A percentile compares a stretch with the other conserved stretches of the same genome.
phyloP scores from a whole-genome alignment of 2,113 vertebrate species.

The Clarias macrocephalus region DNA sequence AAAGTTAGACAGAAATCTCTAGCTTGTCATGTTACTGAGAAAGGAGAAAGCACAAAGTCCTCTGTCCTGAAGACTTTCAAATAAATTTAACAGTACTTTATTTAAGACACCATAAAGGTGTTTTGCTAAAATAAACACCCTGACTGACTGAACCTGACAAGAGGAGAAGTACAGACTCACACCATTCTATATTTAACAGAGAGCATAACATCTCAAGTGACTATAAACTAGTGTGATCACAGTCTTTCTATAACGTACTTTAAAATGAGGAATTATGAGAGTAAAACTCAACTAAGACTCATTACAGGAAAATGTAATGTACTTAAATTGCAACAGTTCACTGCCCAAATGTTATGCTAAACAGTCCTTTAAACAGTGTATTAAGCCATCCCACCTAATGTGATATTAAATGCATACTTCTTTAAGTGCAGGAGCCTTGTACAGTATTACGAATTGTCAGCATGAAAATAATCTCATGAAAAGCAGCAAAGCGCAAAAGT shows the following conservation, averaged over 20 bases:
- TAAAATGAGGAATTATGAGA: neutral
- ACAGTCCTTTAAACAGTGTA: neutral
- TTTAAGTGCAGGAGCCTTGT: neutral
- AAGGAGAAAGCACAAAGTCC: neutral
- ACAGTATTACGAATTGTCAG: neutral
- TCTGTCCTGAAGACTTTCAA: neutral
- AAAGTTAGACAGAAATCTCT: neutral
- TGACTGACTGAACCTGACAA: slow-evolving; percentile 16
- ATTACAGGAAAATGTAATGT: neutral
- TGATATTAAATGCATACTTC: neutral
- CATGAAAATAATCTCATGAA: neutral
- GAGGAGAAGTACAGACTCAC: slow-evolving; percentile 13
- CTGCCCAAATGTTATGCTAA: neutral
- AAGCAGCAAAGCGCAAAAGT: neutral
- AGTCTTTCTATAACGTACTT: slow-evolving; percentile 12
- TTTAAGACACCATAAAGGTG: neutral
- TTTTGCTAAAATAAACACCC: neutral
- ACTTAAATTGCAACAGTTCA: neutral
- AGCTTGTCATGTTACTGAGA: neutral
- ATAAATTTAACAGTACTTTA: neutral
- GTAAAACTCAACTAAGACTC: neutral
- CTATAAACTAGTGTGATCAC: slow-evolving; percentile 42
- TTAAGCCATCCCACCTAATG: neutral
- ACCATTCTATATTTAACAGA: slow-evolving; percentile 42
- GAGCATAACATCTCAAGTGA: slow-evolving; percentile 30